Conservation (phyloP, 92 coral and sea anemone species). For the Palythoa grandis region DNA sequence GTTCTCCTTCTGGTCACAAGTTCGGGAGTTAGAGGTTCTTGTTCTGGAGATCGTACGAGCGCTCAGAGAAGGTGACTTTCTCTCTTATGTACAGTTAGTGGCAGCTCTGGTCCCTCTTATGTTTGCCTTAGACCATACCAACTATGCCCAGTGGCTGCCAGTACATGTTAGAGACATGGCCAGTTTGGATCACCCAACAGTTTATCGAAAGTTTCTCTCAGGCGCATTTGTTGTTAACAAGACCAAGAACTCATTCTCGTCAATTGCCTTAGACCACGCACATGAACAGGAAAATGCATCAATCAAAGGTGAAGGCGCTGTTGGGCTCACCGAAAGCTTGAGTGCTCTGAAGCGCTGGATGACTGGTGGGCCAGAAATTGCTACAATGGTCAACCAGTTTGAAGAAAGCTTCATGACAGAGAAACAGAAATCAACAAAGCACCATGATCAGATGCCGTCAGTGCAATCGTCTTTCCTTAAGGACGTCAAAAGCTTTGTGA, state of each 20-base stretch:
- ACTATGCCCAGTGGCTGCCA: slow-evolving; percentile 69
- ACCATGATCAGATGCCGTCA: slow-evolving; percentile 54
- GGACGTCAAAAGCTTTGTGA: slow-evolving; percentile 35
- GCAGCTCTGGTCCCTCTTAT: slow-evolving; percentile 55
- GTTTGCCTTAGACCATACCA: slow-evolving; percentile 63
- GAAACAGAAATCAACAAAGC: slow-evolving; percentile 43
- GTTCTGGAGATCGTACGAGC: slow-evolving; percentile 47
- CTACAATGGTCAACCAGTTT: slow-evolving; percentile 52
- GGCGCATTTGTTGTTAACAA: slow-evolving; percentile 73
- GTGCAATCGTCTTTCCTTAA: slow-evolving; percentile 46
- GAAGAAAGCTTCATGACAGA: slow-evolving; percentile 25
- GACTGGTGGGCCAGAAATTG: slow-evolving; percentile 49
- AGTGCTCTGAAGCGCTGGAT: slow-evolving; percentile 51
- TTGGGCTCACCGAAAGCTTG: slow-evolving; percentile 62
- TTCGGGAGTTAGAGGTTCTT: slow-evolving; percentile 43
- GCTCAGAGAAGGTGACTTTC: slow-evolving; percentile 59
- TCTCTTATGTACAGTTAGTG: slow-evolving; percentile 37
- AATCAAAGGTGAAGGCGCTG: slow-evolving; percentile 74
- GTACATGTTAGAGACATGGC: slow-evolving; percentile 61
- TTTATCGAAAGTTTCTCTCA: slow-evolving; percentile 51
- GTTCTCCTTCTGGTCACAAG: slow-evolving; percentile 51
- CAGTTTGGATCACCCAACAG: slow-evolving; percentile 58
- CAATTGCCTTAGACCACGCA: slow-evolving; percentile 66
- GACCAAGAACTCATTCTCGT: slow-evolving; percentile 54
- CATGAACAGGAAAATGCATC: slow-evolving; percentile 70